These are phyloP conservation scores for Dufourea novaeangliae DNA, from an alignment of 1,140 invertebrate species.

Conservation along the genomic window DNA sequence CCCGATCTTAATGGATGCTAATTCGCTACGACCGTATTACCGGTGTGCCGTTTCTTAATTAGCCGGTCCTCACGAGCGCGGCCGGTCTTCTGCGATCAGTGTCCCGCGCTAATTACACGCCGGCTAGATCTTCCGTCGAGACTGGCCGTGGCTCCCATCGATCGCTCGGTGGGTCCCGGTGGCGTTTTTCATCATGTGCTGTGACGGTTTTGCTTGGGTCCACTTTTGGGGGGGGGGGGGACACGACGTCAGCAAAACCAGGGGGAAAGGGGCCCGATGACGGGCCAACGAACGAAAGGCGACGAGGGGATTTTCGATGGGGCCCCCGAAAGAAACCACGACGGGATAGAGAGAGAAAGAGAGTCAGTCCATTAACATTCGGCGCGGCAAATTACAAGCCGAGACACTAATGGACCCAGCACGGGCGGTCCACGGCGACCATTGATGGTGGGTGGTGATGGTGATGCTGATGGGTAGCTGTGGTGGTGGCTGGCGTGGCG, in stretches of 20 bases:
- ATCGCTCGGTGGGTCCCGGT: too few species aligned
- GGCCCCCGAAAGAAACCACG: slow-evolving; percentile 14
- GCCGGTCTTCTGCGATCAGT: slow-evolving; percentile 53
- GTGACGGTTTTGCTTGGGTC: too few species aligned
- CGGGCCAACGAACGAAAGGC: neutral
- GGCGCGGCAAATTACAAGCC: slow-evolving; percentile 81
- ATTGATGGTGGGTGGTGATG: slow-evolving; percentile 69
- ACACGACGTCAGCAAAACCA: neutral
- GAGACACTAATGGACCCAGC: slow-evolving; percentile 76
- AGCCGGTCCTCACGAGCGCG: slow-evolving; percentile 59
- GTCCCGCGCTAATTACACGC: slow-evolving; percentile 64
- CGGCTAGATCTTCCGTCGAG: slow-evolving; percentile 34
- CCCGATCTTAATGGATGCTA: slow-evolving; percentile 65
- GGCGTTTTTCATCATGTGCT: too few species aligned
- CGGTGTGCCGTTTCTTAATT: slow-evolving; percentile 70
- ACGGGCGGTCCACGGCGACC: slow-evolving; percentile 63
- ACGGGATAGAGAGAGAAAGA: neutral
- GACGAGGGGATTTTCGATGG: slow-evolving; percentile 20
- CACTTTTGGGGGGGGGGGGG: too few species aligned
- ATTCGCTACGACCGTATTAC: slow-evolving; percentile 68
- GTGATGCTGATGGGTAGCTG: slow-evolving; percentile 18
- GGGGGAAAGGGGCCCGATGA: neutral
- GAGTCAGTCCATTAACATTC: slow-evolving; percentile 79
- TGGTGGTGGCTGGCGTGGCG: slow-evolving; percentile 42
- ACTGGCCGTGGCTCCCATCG: neutral